Evolutionary conservation across 2,113 vertebrate species (phyloP), one percentile per base, ranked within the genome.

Genomic region (Rallus limicola): DNA sequence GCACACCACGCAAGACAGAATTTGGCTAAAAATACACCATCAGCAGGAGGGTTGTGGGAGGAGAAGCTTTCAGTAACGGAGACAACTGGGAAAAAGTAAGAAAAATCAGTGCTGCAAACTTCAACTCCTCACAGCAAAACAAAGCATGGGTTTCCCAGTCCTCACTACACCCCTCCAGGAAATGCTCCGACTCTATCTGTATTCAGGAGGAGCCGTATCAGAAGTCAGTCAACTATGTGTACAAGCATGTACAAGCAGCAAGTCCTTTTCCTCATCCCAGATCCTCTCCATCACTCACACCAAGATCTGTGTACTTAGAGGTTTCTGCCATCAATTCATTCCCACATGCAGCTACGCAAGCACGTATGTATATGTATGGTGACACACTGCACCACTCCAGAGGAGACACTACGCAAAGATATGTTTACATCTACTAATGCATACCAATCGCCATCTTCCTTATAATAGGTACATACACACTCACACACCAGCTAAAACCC

Each of bases 1-100:
- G 31, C 17, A 55, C 21, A 75, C 7, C 24, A 11, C 0, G 0
- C 24, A 53, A 64, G 21, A 29, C 1, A 5, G 36, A 72, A 44
- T 21, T 68, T 23, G 18, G 60, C 52, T 94, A 58, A 84, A 84
- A 94, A 91, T 16, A 63, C 7, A 89, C 4, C 25, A 67, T 44
- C 2, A 44, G 48, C 23, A 80, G 36, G 7, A 65, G 21, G 25
- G 7, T n/a, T 15, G 71, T 62, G n/a, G 40, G 29, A 92, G 55
- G 15, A 80, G 28, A 44, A 80, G 63, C 33, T 76, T 79, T 50
- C 46, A 86, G 28, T 17, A 64, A 21, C 4, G 19, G n/a, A 70
- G 23, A 55, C 4, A 13, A 42, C 50, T 33, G 18, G 23, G 31
- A 40, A 69, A 42, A 44, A 76, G 15, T 6, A 75, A 36, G 33